A percentile compares a stretch with the other conserved stretches of the same genome.
These are phyloP conservation scores for Mastigias papua DNA, from an alignment of 30 jellyfish, hydroid and myxozoan genomes.

Conservation along the genomic window DNA sequence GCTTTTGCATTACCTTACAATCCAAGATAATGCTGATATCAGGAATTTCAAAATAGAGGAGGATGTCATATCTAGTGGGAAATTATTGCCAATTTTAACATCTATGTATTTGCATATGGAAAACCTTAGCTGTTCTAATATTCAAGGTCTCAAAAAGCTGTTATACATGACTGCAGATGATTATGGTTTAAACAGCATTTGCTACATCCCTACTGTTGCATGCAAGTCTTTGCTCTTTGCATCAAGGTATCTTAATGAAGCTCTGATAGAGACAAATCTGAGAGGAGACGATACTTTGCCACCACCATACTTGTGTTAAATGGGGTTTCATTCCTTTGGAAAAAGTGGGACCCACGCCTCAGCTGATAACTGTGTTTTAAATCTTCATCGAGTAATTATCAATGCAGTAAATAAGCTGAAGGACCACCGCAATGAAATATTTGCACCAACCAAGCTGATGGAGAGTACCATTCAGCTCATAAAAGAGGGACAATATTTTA, in stretches of 20 bases:
- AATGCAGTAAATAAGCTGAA: no score
- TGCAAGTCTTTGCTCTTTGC: slow-evolving; percentile 16
- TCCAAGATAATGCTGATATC: not conserved
- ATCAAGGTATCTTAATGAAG: not conserved
- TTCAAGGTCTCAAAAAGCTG: not conserved
- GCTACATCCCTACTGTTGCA: slow-evolving; percentile 24
- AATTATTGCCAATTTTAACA: not conserved
- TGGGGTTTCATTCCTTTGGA: slow-evolving; percentile 3
- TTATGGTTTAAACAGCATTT: slow-evolving; percentile 16
- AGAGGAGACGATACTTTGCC: not conserved
- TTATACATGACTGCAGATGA: slow-evolving; percentile 31
- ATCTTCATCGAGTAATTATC: no score
- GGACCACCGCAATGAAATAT: no score
- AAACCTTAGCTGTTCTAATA: slow-evolving; percentile 7
- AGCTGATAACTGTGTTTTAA: no score
- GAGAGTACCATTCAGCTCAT: not conserved
- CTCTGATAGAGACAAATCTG: not conserved
- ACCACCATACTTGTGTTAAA: slow-evolving; percentile 12
- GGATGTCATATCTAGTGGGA: not conserved
- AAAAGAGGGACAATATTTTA: not conserved
- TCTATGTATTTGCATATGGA: slow-evolving; percentile 34
- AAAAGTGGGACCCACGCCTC: no score
- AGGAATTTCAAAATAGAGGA: not conserved
- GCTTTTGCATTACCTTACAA: not conserved
- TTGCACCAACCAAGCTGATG: not conserved